Base-by-base conservation (phyloP, 2,797 vertebrate genomes). In the Mus spretus region DNA sequence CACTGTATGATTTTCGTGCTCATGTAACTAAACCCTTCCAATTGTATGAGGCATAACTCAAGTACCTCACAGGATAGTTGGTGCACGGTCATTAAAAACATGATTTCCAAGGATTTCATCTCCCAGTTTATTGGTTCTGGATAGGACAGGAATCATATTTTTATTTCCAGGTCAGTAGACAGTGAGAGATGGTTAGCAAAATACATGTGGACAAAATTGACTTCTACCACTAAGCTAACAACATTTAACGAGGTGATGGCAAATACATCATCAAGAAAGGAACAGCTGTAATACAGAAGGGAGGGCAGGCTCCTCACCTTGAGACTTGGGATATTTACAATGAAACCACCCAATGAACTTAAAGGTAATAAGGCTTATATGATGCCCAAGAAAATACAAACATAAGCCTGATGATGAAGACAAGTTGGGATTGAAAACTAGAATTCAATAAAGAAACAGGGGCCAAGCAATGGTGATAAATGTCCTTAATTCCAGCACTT, bases 1-100 rank as follows among this genome's bases (percentile, higher is more conserved):
- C 55, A 34, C 20, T 26, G 3, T 26, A 74, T 95, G 15, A 15
- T 34, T 2, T 50, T 61, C n/a, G 10, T 31, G 55, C 5, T 79
- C 34, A 67, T 40, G 28, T 94, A 8, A 77, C 40, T 44, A 92
- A 80, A 31, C 3, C 12, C 3, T 83, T 9, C 20, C 37, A 80
- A 26, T 47, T 67, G 15, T 78, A 63, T 65, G 61, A 92, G 83
- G 34, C 83, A 75, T 75, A 65, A 95, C 89, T 89, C 79, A 81
- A 93, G 37, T 57, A 70, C 8, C 17, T 3, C 74, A 37, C 31
- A 83, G 47, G 88, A 55, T 50, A 22, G 53, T 77, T 37, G 84
- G 11, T 9, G 31, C 19, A 2, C 47, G 3, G 75, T 61, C 22
- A 44, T 65, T 26, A 47, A 77, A 83, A 80, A 61, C 10, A 63